A percentile compares a stretch with the other conserved stretches of the same genome.
These are phyloP conservation scores for Anneissia japonica DNA, from an alignment of 35 echinoderm and acorn worm genomes.

Conservation along the genomic window DNA sequence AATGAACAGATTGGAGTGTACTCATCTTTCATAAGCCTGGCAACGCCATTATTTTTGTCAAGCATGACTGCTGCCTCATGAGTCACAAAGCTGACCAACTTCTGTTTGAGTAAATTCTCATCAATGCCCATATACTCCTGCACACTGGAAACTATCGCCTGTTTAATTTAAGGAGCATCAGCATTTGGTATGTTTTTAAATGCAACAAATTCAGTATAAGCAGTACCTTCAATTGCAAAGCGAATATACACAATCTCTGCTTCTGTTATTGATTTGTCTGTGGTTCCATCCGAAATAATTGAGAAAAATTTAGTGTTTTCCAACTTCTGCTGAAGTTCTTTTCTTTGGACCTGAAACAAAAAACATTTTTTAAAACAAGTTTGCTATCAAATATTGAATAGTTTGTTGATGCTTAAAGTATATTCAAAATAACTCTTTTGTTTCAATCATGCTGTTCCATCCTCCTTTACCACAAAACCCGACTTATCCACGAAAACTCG, in stretches of 20 bases:
- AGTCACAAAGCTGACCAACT: constrained; percentile 5
- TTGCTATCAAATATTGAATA: too few relatives aligned
- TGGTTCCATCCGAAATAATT: constrained; percentile 20
- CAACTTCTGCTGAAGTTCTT: background rate
- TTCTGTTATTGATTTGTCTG: background rate
- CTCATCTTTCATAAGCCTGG: background rate
- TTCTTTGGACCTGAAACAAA: constrained; percentile 12
- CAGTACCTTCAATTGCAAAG: background rate
- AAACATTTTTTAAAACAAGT: background rate
- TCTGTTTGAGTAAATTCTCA: too few relatives aligned
- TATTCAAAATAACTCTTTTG: too few relatives aligned
- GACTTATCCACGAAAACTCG: too few relatives aligned
- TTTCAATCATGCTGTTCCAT: too few relatives aligned
- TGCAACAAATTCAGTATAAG: constrained; percentile 10
- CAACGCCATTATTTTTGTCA: background rate
- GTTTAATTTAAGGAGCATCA: constrained; percentile 19
- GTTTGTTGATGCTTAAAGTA: too few relatives aligned
- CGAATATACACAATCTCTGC: constrained; percentile 29
- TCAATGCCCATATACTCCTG: too few relatives aligned
- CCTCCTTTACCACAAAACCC: too few relatives aligned
- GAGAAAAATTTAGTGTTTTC: constrained; percentile 25
- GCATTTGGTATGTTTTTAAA: background rate
- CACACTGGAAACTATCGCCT: background rate
- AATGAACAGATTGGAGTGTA: constrained; percentile 28
- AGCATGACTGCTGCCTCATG: constrained; percentile 8